Conservation (phyloP, 2,797 vertebrate genomes). For the Hypotaenidia philippensis region DNA sequence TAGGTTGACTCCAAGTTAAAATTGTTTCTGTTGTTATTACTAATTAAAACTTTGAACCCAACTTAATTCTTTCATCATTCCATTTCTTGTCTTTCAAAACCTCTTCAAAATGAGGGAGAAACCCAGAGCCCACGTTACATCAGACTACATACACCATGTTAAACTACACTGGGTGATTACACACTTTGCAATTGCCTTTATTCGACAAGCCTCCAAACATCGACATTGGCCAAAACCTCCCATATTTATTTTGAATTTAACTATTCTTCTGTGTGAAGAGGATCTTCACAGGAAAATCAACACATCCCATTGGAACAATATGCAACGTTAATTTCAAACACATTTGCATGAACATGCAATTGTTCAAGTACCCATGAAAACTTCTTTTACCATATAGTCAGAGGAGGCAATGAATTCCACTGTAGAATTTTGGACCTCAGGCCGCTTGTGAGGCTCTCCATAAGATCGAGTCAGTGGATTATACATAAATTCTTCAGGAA, state of each 20-base stretch:
- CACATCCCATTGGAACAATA: background rate
- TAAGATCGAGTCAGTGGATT: conserved; percentile 96
- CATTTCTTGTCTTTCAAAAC: background rate
- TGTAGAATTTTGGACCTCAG: conserved; percentile 96
- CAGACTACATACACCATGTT: background rate
- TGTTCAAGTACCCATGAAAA: background rate
- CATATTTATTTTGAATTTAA: too few species aligned
- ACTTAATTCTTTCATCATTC: background rate
- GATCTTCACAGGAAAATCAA: background rate
- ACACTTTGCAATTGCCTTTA: background rate
- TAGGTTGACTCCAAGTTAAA: background rate
- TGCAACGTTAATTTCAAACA: background rate
- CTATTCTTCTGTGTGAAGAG: background rate
- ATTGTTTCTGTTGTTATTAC: background rate
- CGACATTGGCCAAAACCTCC: background rate
- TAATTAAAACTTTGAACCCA: background rate
- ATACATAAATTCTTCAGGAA: conserved; percentile 99
- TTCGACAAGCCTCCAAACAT: background rate
- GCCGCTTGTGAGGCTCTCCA: conserved; percentile 95
- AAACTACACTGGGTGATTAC: background rate
- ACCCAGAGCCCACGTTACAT: background rate
- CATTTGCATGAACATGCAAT: background rate
- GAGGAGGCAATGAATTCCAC: conserved; percentile 98
- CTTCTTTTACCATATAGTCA: conserved; percentile 93
- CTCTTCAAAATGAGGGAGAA: background rate